Evolutionary conservation across 2,888 invertebrate species (phyloP), one percentile per base, ranked within the genome.

Genomic region (Gastrophysa polygoni): DNA sequence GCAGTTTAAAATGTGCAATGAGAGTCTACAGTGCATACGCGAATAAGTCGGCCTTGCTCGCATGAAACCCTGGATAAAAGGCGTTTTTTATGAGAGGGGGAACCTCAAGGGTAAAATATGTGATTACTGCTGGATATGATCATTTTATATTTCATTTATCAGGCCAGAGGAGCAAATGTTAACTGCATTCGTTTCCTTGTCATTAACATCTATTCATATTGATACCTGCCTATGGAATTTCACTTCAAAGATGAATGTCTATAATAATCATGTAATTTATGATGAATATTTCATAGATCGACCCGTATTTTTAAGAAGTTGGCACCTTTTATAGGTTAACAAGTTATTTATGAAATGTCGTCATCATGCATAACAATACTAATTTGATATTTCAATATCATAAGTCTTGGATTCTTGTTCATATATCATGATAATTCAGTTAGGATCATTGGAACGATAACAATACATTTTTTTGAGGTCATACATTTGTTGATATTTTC

Each of bases 51-150:
- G 78, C 79, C 78, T 78, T 78, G 79, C 64, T 59, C 74, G 67
- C 72, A 74, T 74, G 77, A 77, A 79, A 79, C 78, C 79, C 80
- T 79, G 78, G 75, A 77, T 71, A 68, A 76, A 75, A 77, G 77
- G 74, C 75, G 76, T 78, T 78, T 80, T 79, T 75, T 74, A 72
- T 71, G 71, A 75, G 75, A 76, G 78, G 78, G 78, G 75, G 75
- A 73, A 73, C 68, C 66, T 78, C 79, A 79, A 79, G 79, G 79
- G 79, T 78, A 79, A 77, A 72, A 71, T 72, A 59, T 59, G 66
- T 69, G 71, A 72, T 69, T 71, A 70, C 69, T 68, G 64, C 64
- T 64, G 71, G 68, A 68, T 68, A 68, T 69, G 63, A 69, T 67
- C 67, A 72, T 66, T 71, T 69, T 63, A 63, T 60, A 44, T 59